Evolutionary conservation across 1,140 invertebrate species (phyloP), one percentile per base, ranked within the genome.

Genomic region (Cydia splendana): DNA sequence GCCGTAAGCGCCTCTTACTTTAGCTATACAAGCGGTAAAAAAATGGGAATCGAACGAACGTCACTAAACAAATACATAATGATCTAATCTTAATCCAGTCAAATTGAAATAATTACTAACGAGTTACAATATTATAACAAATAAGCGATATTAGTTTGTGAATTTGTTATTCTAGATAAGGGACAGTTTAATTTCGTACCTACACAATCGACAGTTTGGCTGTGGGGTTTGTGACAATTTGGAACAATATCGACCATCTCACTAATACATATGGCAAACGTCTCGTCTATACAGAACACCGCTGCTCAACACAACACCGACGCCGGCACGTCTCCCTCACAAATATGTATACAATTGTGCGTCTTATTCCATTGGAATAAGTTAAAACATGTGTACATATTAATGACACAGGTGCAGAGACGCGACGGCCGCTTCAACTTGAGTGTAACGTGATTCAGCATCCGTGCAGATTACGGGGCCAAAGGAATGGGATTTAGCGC

Each of bases 1-100:
- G 89, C 87, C 87, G 88, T 92, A 91, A 90, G 90, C 90, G 90
- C 90, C 80, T 84, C 88, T 91, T 90, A 90, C 81, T 87, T 91
- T 88, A 91, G 88, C 91, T 93, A 91, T 91, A 93, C 91, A 93
- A 93, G 90, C 91, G 80, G 87, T 91, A 92, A 89, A 92, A 84
- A 92, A 89, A 89, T 87, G 84, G 85, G 80, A 87, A 87, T 87
- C 81, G 79, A 84, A 85, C 79, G 85, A 87, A 88, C 81, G 85
- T 87, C 85, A 88, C 81, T 85, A 86, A 88, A 88, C 84, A 86
- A 86, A 85, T 85, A 85, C 80, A 79, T 85, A 84, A 85, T 85
- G 82, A 88, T 79, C 88, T 86, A 85, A 86, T 83, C 76, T 81
- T 87, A 87, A 81, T 89, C 88, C 88, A 90, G 87, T 90, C 88